Evolutionary conservation across 2,113 vertebrate species (phyloP), one percentile per base, ranked within the genome.

Genomic region (Paradisaea rubra): DNA sequence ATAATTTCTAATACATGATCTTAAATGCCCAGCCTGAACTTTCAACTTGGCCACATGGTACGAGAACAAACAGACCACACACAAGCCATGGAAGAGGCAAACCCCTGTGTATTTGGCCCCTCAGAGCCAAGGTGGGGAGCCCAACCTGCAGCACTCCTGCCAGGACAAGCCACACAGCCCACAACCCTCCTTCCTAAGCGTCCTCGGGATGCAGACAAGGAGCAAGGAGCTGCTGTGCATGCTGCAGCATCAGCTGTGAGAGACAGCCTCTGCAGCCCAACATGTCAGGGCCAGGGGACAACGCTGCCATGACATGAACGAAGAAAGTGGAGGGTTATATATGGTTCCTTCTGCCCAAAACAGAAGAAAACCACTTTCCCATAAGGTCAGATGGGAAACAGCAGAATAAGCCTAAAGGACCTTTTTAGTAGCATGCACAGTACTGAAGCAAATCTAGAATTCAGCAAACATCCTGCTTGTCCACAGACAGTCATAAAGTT

Each of bases 61-160:
- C 2, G 13, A 54, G 86, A 90, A 83, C 66, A 87, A 50, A 76
- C 37, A 80, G 45, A 52, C 23, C 71, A 28, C 2, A 3, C 64
- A 74, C 24, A 64, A 81, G 64, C 13, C 60, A 53, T 25, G 54
- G 66, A 70, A 42, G 33, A 70, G 47, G 80, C 72, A 86, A 78
- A 68, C 41, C 52, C 45, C n/a, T 0, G 0, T 0, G 13, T 31
- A 20, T 13, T 42, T 1, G 0, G 68, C 39, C n/a, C 52, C 66
- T 41, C 0, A 12, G 49, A 7, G 3, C 60, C 49, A 49, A 45
- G 31, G 63, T 25, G 31, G 54, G 59, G 64, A 65, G 63, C 37
- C 69, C 71, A 52, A 14, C 41, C 53, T 64, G 49, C 12, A 49
- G 53, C 2, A 1, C 22, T 60, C 71, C 77, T 41, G 73, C 61